Base-by-base conservation (phyloP, 1,140 invertebrate species). In the Nebria ingens region DNA sequence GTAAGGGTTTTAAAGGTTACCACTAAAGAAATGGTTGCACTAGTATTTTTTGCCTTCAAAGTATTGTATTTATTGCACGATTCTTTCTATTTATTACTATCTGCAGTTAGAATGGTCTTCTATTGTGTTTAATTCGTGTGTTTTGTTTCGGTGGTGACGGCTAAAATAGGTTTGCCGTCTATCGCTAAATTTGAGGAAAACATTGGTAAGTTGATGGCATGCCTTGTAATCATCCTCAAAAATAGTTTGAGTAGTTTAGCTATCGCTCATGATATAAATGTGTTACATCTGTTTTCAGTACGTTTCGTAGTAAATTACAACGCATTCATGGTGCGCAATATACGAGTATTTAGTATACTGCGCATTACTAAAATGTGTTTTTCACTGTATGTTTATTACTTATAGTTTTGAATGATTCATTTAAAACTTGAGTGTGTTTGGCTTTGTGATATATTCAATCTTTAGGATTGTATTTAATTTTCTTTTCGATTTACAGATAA, bases 401-500 rank as follows among this genome's bases (percentile, higher is more conserved):
- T 29, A 19, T 19, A 19, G 19, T 53, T 0, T 11, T 2, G 21
- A 19, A n/a, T 4, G 52, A 25, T 23, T 13, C 25, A 56, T 42
- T 61, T 53, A 57, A 57, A 21, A 55, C 55, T 54, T 45, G 57
- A 53, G 54, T 58, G 49, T 58, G 13, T 15, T 49, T 13, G n/a
- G n/a, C n/a, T n/a, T n/a, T n/a, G n/a, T n/a, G n/a, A n/a, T n/a
- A n/a, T n/a, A n/a, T n/a, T n/a, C n/a, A n/a, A 9, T 34, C n/a
- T 9, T 34, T 34, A 34, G 29, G 9, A 34, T 34, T 34, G 9
- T n/a, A 34, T 9, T 34, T 9, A 34, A 34, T 34, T 9, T 34
- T 34, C 9, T n/a, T 20, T 57, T 52, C n/a, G n/a, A 55, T 55
- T 68, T 70, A 15, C 63, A 74, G 71, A 64, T 25, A 58, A 69